These are phyloP conservation scores for Campoplex capitator DNA, from an alignment of 2,888 invertebrate species.

Conservation along the genomic window DNA sequence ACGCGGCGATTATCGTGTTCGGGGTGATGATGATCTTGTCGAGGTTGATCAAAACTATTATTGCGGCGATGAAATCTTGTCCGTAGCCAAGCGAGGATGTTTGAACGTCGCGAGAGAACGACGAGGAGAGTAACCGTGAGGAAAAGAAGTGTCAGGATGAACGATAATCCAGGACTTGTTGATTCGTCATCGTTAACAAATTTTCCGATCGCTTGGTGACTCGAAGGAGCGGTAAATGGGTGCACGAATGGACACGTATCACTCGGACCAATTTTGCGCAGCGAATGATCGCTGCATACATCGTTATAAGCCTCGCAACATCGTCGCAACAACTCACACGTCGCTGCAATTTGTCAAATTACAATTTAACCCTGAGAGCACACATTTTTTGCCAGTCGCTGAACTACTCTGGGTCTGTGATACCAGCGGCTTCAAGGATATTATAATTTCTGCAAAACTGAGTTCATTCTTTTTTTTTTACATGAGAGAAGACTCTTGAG, in stretches of 20 bases:
- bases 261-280: neutral
- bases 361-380: neutral
- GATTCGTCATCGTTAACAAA: neutral
- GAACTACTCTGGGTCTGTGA: neutral
- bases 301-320: slow-evolving; percentile 59
- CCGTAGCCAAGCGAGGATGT: slow-evolving; percentile 8
- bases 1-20: slow-evolving; percentile 9
- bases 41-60: neutral
- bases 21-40: neutral
- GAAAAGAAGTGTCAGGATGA: neutral
- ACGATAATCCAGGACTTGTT: neutral
- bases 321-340: slow-evolving; percentile 53
- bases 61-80: neutral
- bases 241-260: slow-evolving; percentile 9
- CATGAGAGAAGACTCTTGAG: no score
- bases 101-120: slow-evolving; percentile 1
- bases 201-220: neutral
- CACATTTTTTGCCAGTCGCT: neutral
- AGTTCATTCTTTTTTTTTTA: no score
- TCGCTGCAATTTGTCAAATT: slow-evolving; percentile 42
- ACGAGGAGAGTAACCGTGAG: slow-evolving; percentile 14
- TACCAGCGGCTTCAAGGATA: neutral
- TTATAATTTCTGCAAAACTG: neutral
- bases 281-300: slow-evolving; percentile 25
- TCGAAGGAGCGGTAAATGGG: neutral